Evolutionary conservation across 2,113 vertebrate species (phyloP), one percentile per base, ranked within the genome.

Genomic region (Limnothrissa miodon): DNA sequence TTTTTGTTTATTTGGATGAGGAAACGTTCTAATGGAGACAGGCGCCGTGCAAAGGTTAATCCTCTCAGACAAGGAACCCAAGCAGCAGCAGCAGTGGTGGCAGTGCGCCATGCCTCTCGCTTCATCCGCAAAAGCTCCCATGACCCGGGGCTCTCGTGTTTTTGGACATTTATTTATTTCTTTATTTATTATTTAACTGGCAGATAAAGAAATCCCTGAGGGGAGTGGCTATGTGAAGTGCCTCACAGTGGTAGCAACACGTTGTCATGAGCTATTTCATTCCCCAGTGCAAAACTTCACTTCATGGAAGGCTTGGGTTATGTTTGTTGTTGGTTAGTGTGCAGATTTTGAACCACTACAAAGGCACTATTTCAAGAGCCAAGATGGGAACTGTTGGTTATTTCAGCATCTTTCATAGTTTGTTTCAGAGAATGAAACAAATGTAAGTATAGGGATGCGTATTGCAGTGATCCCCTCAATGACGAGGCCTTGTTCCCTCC

Each of bases 401-500:
- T 2, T 0, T 48, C 46, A 48, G 46, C 17, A 15, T 48, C 46
- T 48, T 15, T 15, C 17, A 48, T 17, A 48, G 46, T 48, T 46
- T 46, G 46, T 48, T 42, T 42, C 42, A 42, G 42, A 42, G 42
- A 4, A 42, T 6, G 42, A 6, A 42, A 42, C 93, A 93, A 92
- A 93, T 78, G 53, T 78, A 3, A 8, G 11, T 36, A 23, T 21
- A 86, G 93, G 89, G 85, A 89, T 83, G 84, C 84, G 88, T 90
- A 87, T 89, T 92, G 92, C 88, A 91, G 86, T 90, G 90, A 93
- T 92, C 90, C 90, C 89, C 85, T 87, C 90, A 90, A 92, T 94
- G 91, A 94, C 90, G 91, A 91, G 84, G 90, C 92, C 90, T 93
- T 92, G 92, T 92, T 92, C 91, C 92, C 91, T 92, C 93, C 89